phyloP scores from a whole-genome alignment of 2,888 invertebrate species.

The Terebella lapidaria region DNA sequence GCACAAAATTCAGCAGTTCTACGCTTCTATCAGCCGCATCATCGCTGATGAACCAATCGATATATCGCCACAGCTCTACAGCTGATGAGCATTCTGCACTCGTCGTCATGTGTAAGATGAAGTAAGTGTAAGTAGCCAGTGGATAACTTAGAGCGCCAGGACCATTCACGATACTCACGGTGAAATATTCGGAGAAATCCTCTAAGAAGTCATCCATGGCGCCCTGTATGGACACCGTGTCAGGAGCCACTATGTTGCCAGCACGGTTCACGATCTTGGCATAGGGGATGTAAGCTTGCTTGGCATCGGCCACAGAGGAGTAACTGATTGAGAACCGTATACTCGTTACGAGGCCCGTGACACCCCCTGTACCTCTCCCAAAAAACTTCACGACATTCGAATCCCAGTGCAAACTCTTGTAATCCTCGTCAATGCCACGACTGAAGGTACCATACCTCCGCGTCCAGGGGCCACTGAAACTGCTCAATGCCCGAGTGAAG shows the following conservation, averaged over 20 bases:
- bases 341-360: slow-evolving; percentile 8
- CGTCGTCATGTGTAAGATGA: slow-evolving; percentile 30
- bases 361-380: slow-evolving; percentile 15
- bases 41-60: slow-evolving; percentile 6
- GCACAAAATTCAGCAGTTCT: slow-evolving; percentile 27
- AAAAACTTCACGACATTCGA: slow-evolving; percentile 1
- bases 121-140: slow-evolving; percentile 40
- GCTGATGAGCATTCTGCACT: slow-evolving; percentile 32
- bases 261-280: slow-evolving; percentile 31
- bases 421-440: slow-evolving; percentile 12
- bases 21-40: slow-evolving; percentile 23
- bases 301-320: slow-evolving; percentile 32
- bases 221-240: neutral
- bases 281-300: slow-evolving; percentile 17
- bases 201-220: neutral
- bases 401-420: slow-evolving; percentile 15
- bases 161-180: slow-evolving; percentile 26
- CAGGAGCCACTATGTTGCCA: slow-evolving; percentile 27
- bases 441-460: slow-evolving; percentile 32
- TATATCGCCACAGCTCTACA: slow-evolving; percentile 30
- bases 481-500: slow-evolving; percentile 36
- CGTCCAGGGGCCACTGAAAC: slow-evolving; percentile 33
- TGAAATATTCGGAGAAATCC: slow-evolving; percentile 18
- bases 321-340: slow-evolving; percentile 36
- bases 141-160: slow-evolving; percentile 30